These are phyloP conservation scores for Drosophila fuyamai DNA, from an alignment of 1,140 invertebrate genomes.

Conservation along the genomic window DNA sequence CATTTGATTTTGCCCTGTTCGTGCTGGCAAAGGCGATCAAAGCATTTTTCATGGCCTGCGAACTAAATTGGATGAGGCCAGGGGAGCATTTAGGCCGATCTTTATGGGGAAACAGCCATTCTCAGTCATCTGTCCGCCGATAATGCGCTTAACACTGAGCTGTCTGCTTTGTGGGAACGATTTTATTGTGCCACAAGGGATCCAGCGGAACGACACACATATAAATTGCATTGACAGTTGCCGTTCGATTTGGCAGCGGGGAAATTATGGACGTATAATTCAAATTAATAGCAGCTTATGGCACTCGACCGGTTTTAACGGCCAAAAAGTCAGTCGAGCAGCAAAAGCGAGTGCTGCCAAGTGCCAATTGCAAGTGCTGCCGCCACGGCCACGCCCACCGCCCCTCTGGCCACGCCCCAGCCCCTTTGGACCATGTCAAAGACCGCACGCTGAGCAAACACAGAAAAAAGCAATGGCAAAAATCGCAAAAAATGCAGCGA, in stretches of 20 bases:
- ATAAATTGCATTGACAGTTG: conserved; percentile 75
- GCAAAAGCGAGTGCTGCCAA: conserved; percentile 52
- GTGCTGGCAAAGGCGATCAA: conserved; percentile 75
- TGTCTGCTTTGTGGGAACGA: conserved; percentile 20
- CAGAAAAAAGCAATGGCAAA: conserved; percentile 6
- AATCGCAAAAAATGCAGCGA: conserved; percentile 1
- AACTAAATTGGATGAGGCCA: conserved; percentile 14
- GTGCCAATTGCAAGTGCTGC: conserved; percentile 53
- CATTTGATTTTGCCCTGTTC: conserved; percentile 76
- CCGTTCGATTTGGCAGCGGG: conserved; percentile 58
- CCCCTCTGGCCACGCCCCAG: conserved; percentile 4
- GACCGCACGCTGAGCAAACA: conserved; percentile 64
- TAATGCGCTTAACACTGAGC: conserved; percentile 37
- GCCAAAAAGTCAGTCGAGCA: conserved; percentile 71
- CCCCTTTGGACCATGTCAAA: conserved; percentile 14
- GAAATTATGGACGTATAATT: conserved; percentile 79
- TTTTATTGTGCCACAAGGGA: conserved; percentile 7
- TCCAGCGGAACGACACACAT: neutral
- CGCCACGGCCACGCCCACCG: conserved; percentile 14
- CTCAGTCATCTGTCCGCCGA: conserved; percentile 9
- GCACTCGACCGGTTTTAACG: conserved; percentile 79
- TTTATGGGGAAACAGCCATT: neutral
- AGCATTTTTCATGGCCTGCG: conserved; percentile 33
- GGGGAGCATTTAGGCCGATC: neutral
- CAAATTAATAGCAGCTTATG: conserved; percentile 83